Base-by-base conservation (phyloP, 2,113 vertebrate species). In the Hippocampus abdominalis region DNA sequence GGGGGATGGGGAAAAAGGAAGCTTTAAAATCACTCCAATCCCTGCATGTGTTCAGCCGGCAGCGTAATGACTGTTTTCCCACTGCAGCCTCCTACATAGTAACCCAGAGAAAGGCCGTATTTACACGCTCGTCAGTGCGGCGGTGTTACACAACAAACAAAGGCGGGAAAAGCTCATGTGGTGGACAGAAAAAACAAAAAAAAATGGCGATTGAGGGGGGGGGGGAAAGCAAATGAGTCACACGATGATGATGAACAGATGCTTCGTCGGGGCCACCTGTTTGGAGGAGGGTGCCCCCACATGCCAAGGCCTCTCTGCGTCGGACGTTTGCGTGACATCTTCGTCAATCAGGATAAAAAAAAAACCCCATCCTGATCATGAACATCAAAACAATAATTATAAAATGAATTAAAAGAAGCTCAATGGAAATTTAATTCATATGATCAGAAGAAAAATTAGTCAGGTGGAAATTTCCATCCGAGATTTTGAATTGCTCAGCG, bases 261-360 rank as follows among this genome's bases (percentile, higher is more conserved):
- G 53, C 73, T 75, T 75, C 74, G 75, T 57, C 32, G 62, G 69
- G 68, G 66, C 72, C 81, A 84, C 81, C 77, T 84, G 85, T 72
- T 79, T 67, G 73, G 72, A 71, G 73, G 46, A 69, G 71, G 62
- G 61, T 48, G 23, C 63, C 73, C 40, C 70, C 57, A 29, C 56
- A 25, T 23, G 27, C 15, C 48, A 5, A 3, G 12, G 6, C 23
- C 54, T 11, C 51, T n/a, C 9, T n/a, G 7, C n/a, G 27, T 27
- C n/a, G 13, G 54, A 57, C 54, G 23, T 25, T 16, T 59, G 56
- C 23, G 29, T 59, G 25, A 59, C 23, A 29, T 18, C 57, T n/a
- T 20, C 12, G 15, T 4, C 16, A 59, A 32, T 32, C 13, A 59
- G 13, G 4, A 6, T 29, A 0, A 29, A 29, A 59, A 59, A 59